phyloP scores from a whole-genome alignment of 2,888 invertebrate genomes.

The Pomacea canaliculata region DNA sequence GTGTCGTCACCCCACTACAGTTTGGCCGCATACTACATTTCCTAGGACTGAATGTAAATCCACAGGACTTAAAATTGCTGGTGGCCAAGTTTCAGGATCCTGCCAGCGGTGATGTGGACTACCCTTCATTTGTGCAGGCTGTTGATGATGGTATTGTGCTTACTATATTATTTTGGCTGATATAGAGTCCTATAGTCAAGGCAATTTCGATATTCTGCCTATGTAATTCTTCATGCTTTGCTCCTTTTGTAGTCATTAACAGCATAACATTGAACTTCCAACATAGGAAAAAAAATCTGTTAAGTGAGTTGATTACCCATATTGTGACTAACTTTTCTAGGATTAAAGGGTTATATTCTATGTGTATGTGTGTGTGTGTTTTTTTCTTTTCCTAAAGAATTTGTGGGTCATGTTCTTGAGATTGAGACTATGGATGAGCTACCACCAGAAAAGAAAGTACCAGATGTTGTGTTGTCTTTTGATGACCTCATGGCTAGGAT shows the following conservation, averaged over 20 bases:
- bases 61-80: conserved; percentile 66
- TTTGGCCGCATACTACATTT: conserved; percentile 69
- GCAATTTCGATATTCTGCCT: no score
- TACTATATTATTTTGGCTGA: not conserved
- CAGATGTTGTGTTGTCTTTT: conserved; percentile 54
- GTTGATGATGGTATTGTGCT: conserved; percentile 64
- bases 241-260: no score
- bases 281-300: not conserved
- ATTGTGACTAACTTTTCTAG: no score
- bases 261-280: no score
- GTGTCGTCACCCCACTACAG: conserved; percentile 67
- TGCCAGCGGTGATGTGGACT: conserved; percentile 67
- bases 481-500: conserved; percentile 68
- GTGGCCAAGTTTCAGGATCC: conserved; percentile 68
- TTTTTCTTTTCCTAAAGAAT: conserved; percentile 41
- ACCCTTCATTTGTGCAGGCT: conserved; percentile 69
- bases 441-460: conserved; percentile 38
- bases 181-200: no score
- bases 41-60: conserved; percentile 62
- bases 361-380: no score
- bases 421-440: conserved; percentile 45
- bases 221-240: no score
- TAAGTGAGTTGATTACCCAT: not conserved
- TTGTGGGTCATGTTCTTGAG: conserved; percentile 63
- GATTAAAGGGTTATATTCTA: no score